phyloP scores from a whole-genome alignment of 2,113 vertebrate species.

The Picathartes gymnocephalus region DNA sequence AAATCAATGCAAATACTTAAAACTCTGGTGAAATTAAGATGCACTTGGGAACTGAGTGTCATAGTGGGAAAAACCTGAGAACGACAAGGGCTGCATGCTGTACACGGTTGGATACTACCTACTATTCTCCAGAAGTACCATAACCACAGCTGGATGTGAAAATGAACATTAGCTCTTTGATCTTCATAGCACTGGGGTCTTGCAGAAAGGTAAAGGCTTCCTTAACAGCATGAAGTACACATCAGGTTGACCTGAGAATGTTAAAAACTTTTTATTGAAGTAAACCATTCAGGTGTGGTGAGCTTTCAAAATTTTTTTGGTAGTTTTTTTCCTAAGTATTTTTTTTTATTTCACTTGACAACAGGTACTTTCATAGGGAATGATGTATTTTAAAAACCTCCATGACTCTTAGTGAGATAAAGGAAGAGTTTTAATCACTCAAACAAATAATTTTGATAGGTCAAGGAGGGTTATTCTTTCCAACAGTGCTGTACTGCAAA shows the following conservation, averaged over 20 bases:
- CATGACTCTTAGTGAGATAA: neutral
- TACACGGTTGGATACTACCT: neutral
- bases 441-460: neutral
- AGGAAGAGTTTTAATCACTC: neutral
- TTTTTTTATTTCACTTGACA: neutral
- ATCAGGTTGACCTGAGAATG: neutral
- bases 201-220: neutral
- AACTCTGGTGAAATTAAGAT: neutral
- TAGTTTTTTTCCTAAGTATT: neutral
- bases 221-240: neutral
- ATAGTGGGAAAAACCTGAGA: neutral
- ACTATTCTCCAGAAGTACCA: neutral
- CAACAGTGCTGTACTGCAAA: neutral
- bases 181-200: neutral
- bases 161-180: neutral
- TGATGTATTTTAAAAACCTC: neutral
- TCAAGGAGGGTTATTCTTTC: neutral
- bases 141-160: neutral
- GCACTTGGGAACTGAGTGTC: neutral
- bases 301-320: neutral
- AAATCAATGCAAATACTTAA: neutral
- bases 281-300: neutral
- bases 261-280: neutral
- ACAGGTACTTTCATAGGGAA: neutral
- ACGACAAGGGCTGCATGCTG: rapidly evolving